These are phyloP conservation scores for Apantesis nais DNA, from an alignment of 2,888 invertebrate species.

Conservation along the genomic window DNA sequence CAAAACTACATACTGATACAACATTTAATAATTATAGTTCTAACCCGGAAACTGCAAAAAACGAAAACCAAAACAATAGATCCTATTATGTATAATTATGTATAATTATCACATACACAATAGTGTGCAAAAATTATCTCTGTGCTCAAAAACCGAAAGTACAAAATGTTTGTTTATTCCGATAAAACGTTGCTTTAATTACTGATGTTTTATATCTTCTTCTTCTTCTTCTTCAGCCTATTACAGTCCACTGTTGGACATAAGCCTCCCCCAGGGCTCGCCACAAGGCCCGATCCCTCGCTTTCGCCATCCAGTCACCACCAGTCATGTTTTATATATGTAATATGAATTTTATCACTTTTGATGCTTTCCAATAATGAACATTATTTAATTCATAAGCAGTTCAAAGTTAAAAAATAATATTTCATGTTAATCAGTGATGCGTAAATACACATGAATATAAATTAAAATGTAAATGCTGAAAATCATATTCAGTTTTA, in stretches of 20 bases:
- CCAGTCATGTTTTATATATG: too few species aligned
- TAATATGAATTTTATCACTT: not conserved
- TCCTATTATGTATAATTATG: not conserved
- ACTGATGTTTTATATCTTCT: too few species aligned
- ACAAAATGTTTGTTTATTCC: not conserved
- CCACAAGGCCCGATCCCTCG: too few species aligned
- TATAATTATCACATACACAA: not conserved
- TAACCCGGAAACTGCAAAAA: not conserved
- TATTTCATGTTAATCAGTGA: too few species aligned
- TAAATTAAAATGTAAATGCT: too few species aligned
- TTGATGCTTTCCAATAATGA: not conserved
- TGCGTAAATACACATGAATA: too few species aligned
- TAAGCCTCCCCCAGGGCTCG: too few species aligned
- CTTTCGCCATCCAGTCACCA: too few species aligned
- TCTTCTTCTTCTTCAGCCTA: too few species aligned
- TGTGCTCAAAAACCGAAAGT: not conserved
- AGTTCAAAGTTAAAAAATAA: not conserved
- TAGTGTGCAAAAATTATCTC: not conserved
- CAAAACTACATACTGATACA: not conserved
- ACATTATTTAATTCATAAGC: not conserved
- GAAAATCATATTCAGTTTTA: too few species aligned
- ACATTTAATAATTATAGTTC: not conserved
- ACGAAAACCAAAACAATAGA: slow-evolving; percentile 1
- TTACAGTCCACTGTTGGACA: too few species aligned
- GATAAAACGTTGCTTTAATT: too few species aligned